Base-by-base conservation (phyloP, 2,113 vertebrate species). In the Nipponia nippon region DNA sequence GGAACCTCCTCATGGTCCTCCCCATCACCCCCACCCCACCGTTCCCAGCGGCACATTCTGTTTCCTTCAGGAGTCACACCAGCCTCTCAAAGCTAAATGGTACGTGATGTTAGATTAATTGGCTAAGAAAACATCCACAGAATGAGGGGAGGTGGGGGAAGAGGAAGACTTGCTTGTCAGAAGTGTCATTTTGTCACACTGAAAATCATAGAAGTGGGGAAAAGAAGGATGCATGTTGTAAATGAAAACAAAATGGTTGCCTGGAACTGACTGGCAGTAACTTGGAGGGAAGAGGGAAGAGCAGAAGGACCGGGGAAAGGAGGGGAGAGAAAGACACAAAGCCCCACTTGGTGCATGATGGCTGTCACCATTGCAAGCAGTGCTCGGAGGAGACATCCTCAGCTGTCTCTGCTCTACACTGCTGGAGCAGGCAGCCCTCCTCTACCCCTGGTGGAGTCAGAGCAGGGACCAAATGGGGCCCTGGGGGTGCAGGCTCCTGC, bases 91-190 rank as follows among this genome's bases (percentile, higher is more conserved):
- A 91, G 56, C 79, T 70, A 95, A 90, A 84, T 69, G 62, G 81
- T 56, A 96, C 44, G 75, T 59, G 75, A 32, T 86, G 87, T 93
- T 97, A 87, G 40, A 90, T 96, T 83, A 94, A 92, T 89, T 91
- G 84, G 90, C 90, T 58, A 79, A 49, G 53, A 89, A 96, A 96
- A 75, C 84, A 92, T 53, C 46, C 69, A 42, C 55, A 89, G 89
- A 87, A 80, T 1, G 56, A 86, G 70, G 52, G 82, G 67, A 56
- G 63, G 63, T 90, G 73, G 67, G 44, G 79, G 50, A 23, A 42
- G 46, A 55, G 59, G 47, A 52, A 66, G 65, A 27, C 8, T 94
- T 83, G 16, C 70, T 95, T 97, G 69, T 85, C 76, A 94, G 55
- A 95, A 95, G 30, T 87, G 84, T 92, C 30, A 46, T 52, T 79